A percentile compares a stretch with the other conserved stretches of the same genome.
Evolutionary conservation across 2,888 invertebrate species (phyloP).

Genomic region (Xestia ashworthii): DNA sequence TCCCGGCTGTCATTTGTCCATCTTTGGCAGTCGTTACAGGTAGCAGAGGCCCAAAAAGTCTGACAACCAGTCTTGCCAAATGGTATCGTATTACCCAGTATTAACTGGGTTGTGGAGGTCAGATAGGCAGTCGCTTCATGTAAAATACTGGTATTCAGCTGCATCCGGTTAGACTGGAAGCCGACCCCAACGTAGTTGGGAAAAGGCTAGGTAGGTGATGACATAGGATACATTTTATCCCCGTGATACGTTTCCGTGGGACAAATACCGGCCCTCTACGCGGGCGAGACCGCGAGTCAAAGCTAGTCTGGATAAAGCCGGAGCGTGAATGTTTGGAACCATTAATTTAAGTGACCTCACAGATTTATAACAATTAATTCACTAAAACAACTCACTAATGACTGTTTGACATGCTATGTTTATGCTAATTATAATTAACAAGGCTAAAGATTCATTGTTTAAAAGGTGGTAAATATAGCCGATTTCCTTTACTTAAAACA

Average conservation of each 20-base stretch:
- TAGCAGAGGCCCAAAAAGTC: too few relatives aligned
- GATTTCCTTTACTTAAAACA: not conserved
- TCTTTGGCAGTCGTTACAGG: too few relatives aligned
- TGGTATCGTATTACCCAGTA: too few relatives aligned
- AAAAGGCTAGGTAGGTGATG: too few relatives aligned
- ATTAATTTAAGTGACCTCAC: slow-evolving; percentile 27
- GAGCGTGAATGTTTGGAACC: not conserved
- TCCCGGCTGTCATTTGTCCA: too few relatives aligned
- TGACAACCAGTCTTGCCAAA: too few relatives aligned
- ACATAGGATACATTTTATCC: not conserved
- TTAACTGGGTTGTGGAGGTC: too few relatives aligned
- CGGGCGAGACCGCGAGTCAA: not conserved
- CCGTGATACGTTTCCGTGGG: not conserved
- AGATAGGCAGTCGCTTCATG: too few relatives aligned
- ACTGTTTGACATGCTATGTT: slow-evolving; percentile 9
- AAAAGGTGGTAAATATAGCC: not conserved
- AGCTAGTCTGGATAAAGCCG: not conserved
- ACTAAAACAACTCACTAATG: slow-evolving; percentile 30
- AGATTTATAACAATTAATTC: slow-evolving; percentile 49
- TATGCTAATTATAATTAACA: slow-evolving; percentile 50
- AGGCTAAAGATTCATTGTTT: slow-evolving; percentile 30
- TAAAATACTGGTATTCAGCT: too few relatives aligned
- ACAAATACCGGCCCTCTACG: not conserved
- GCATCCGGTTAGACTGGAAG: too few relatives aligned
- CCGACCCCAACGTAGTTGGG: too few relatives aligned